Evolutionary conservation across 23 tunicate species (phyloP), one percentile per base, ranked within the genome.

Genomic region (Ascidia mentula): DNA sequence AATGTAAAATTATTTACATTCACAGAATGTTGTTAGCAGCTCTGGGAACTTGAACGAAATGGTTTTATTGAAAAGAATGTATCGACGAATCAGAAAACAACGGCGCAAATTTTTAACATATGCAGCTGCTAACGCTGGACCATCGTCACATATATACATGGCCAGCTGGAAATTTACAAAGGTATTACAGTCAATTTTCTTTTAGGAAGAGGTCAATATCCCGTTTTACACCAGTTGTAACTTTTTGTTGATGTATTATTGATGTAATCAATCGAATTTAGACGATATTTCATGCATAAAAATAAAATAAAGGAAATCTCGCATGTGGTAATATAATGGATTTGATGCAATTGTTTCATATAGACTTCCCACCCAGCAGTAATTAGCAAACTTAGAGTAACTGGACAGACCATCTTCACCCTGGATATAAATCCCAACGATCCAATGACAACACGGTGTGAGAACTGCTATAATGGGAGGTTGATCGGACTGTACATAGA

Each of bases 381-480:
- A 9, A 53, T 53, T 9, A 35, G 34, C 1, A 18, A 38, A 22
- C 28, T 75, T 30, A 30, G 22, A 32, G 5, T 18, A n/a, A 38
- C 46, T 8, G 79, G 79, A 31, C 34, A 38, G 18, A 30, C 53
- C 4, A 31, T 35, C n/a, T 18, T 75, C 1, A 28, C n/a, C 18
- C 40, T 75, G 12, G 18, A 5, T 3, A 31, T 75, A 2, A 46
- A 75, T 75, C 79, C 79, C n/a, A 22, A 30, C 37, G 79, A 75
- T 75, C 53, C 53, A 18, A 33, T 46, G 1, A 39, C 53, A 2
- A 39, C 53, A 20, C 46, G 79, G 22, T 75, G 79, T 17, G 53
- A 39, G 20, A 75, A 32, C 3, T 75, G 79, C 28, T 75, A 75
- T 46, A 75, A 75, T 17, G 53, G 38, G 2, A 30, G 79, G 24